Evolutionary conservation across 1,140 invertebrate genomes (phyloP).

Genomic region (Spodoptera frugiperda): DNA sequence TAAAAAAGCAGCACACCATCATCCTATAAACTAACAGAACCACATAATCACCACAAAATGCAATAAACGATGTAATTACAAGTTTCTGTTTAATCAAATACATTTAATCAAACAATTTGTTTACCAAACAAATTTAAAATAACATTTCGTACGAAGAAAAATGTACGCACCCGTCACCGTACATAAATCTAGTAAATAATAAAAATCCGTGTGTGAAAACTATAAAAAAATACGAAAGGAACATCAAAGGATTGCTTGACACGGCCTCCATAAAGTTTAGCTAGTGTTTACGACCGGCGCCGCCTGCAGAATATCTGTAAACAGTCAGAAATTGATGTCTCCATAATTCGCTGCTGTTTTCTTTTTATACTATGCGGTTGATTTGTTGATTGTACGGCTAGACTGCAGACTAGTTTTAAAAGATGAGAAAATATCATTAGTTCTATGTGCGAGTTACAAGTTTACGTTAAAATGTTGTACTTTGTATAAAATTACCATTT

Average conservation of each 20-base stretch:
- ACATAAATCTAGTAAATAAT: slow-evolving; percentile 51
- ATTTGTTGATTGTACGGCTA: no score
- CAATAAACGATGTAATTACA: slow-evolving; percentile 39
- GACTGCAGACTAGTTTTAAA: no score
- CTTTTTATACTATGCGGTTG: neutral
- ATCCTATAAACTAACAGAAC: neutral
- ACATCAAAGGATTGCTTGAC: slow-evolving; percentile 51
- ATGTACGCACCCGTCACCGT: slow-evolving; percentile 23
- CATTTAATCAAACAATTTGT: slow-evolving; percentile 23
- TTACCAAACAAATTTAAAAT: slow-evolving; percentile 33
- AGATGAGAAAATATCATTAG: no score
- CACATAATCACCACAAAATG: slow-evolving; percentile 33
- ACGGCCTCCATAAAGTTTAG: slow-evolving; percentile 33
- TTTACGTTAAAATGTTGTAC: no score
- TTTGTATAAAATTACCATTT: no score
- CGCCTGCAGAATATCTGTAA: slow-evolving; percentile 21
- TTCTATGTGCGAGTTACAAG: no score
- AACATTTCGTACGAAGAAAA: slow-evolving; percentile 19
- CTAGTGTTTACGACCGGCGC: slow-evolving; percentile 31
- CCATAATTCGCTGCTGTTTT: slow-evolving; percentile 6
- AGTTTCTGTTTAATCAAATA: slow-evolving; percentile 6
- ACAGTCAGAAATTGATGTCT: slow-evolving; percentile 22
- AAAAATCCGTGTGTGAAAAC: slow-evolving; percentile 47
- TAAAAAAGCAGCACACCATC: neutral
- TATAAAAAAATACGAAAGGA: slow-evolving; percentile 39